Evolutionary conservation across 2,888 invertebrate genomes (phyloP), one percentile per base, ranked within the genome.

Genomic region (Lepidochitona cinerea): DNA sequence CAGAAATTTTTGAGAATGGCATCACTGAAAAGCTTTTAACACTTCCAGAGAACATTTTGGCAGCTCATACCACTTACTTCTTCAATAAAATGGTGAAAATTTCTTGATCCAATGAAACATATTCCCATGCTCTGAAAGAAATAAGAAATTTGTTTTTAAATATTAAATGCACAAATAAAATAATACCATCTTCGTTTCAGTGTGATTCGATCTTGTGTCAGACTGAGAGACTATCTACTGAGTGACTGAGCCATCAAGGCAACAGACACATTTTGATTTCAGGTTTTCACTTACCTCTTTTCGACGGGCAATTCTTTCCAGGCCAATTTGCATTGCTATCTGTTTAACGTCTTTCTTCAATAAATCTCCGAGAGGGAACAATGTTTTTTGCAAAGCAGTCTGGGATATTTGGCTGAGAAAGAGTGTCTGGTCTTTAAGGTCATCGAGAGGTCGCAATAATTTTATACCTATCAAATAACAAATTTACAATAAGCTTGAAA

Each of bases 31-130:
- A n/a, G n/a, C n/a, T n/a, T n/a, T n/a, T n/a, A n/a, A n/a, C n/a
- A n/a, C n/a, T n/a, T n/a, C n/a, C n/a, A n/a, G n/a, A n/a, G n/a
- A n/a, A n/a, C n/a, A n/a, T n/a, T n/a, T n/a, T n/a, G n/a, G n/a
- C n/a, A n/a, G n/a, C n/a, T n/a, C n/a, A n/a, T n/a, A n/a, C n/a
- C n/a, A n/a, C 90, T 89, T 92, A 96, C 96, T 92, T 97, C 95
- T 77, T 94, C 93, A 85, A 99, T 96, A 88, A 99, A 99, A 49
- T 94, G 89, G 84, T 95, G 93, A 91, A 99, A 99, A 83, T 95
- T 93, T 82, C 96, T 93, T 85, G 94, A 94, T 0, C 99, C 99
- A 87, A 99, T 96, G 89, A 99, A 99, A 91, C 99, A 99, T 79
- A 99, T 97, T 33, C 99, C 99, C 91, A 95, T 96, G 86, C 97